phyloP scores from a whole-genome alignment of 2,797 vertebrate species.

The Anableps anableps region DNA sequence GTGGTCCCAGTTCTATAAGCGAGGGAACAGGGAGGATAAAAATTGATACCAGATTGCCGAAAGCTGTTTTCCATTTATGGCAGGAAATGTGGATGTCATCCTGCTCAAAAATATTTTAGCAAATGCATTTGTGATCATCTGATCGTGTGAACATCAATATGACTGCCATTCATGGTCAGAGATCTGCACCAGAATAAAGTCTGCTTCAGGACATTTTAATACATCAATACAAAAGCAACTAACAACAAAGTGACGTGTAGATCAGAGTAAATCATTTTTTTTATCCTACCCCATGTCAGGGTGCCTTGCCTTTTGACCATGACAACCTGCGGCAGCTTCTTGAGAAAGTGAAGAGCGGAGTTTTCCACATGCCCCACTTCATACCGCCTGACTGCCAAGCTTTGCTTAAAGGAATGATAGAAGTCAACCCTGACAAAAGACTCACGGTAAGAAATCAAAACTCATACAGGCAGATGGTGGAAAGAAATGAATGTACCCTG shows the following conservation, averaged over 20 bases:
- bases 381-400: constrained; percentile 91
- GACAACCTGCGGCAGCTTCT: constrained; percentile 93
- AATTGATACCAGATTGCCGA: background rate
- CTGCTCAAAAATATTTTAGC: background rate
- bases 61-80: background rate
- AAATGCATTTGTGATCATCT: background rate
- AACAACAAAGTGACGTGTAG: background rate
- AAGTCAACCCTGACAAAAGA: constrained; percentile 90
- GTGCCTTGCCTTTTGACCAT: constrained; percentile 92
- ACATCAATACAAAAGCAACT: background rate
- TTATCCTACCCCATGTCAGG: constrained; percentile 66
- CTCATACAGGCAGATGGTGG: background rate
- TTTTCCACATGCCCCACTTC: constrained; percentile 95
- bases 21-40: background rate
- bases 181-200: background rate
- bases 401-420: constrained; percentile 90
- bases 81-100: background rate
- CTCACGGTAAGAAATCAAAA: constrained; percentile 82
- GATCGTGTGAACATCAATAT: background rate
- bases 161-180: background rate
- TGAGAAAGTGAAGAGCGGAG: constrained; percentile 93
- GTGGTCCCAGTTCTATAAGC: background rate
- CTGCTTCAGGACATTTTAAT: background rate
- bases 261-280: background rate
- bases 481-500: background rate